Evolutionary conservation across 1,140 invertebrate species (phyloP).

Genomic region (Procambarus clarkii): DNA sequence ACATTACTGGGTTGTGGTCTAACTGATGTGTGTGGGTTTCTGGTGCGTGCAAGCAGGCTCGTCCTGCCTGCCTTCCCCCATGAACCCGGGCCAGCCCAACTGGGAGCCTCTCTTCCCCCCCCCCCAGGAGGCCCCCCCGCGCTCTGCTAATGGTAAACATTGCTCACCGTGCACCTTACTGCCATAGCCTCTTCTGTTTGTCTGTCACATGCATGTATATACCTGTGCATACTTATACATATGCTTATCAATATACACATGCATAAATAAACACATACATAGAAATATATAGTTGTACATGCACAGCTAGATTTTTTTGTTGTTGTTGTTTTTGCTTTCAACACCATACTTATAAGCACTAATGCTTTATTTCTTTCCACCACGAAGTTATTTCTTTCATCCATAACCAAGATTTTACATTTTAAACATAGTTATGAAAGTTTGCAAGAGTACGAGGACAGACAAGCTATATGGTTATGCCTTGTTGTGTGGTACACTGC

Average conservation of each 20-base stretch:
- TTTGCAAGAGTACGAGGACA: neutral
- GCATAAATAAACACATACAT: too few relatives aligned
- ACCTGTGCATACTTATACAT: neutral
- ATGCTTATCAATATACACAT: too few relatives aligned
- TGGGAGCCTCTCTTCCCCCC: constrained; percentile 74
- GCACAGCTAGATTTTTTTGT: neutral
- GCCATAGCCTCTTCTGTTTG: constrained; percentile 11
- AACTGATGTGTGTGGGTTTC: constrained; percentile 47
- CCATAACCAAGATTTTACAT: neutral
- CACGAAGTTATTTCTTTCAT: neutral
- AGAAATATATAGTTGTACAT: neutral
- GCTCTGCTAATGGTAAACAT: constrained; percentile 67
- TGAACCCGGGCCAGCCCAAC: constrained; percentile 50
- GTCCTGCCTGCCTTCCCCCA: constrained; percentile 74
- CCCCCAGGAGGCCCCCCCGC: constrained; percentile 71
- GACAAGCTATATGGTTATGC: constrained; percentile 14
- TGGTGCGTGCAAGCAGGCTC: constrained; percentile 68
- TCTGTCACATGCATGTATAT: neutral
- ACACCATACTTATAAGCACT: neutral
- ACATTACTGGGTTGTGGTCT: constrained; percentile 33
- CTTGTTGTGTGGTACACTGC: constrained; percentile 22
- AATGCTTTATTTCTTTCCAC: neutral
- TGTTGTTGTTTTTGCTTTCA: neutral
- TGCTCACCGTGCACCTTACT: constrained; percentile 17
- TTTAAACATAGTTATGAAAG: neutral